These are phyloP conservation scores for Triplophysa yarkandensis DNA, from an alignment of 2,797 vertebrate genomes.

Conservation along the genomic window DNA sequence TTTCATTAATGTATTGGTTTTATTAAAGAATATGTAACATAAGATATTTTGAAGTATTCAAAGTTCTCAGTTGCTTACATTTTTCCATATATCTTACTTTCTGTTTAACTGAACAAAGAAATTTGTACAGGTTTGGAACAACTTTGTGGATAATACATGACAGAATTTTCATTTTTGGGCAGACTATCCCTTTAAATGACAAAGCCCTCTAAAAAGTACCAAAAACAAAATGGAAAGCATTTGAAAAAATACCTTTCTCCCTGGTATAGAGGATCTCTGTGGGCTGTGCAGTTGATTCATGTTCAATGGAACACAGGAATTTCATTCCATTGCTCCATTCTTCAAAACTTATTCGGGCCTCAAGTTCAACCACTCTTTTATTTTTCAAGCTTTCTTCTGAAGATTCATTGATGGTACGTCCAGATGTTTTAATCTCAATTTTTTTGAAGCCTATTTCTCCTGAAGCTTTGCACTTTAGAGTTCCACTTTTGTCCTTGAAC, in stretches of 20 bases:
- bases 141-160: too few relatives aligned
- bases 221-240: slow-evolving; percentile 1
- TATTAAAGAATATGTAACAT: too few relatives aligned
- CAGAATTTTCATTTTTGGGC: too few relatives aligned
- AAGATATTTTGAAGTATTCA: too few relatives aligned
- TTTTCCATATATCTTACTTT: too few relatives aligned
- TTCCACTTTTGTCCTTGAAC: neutral
- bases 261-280: neutral
- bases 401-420: rapidly evolving
- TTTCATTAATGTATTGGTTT: too few relatives aligned
- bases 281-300: rapidly evolving
- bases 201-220: neutral
- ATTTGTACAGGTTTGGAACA: too few relatives aligned
- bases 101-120: too few relatives aligned
- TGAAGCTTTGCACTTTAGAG: neutral
- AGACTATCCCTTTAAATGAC: too few relatives aligned
- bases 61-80: too few relatives aligned
- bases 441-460: neutral
- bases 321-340: slow-evolving; percentile 14
- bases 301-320: slow-evolving; percentile 15
- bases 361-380: rapidly evolving
- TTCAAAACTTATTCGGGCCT: neutral
- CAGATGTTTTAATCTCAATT: neutral
- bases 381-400: rapidly evolving
- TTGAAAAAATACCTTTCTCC: slow-evolving; percentile 59